phyloP scores from a whole-genome alignment of 2,888 invertebrate species.

The Phaonia tiefii region DNA sequence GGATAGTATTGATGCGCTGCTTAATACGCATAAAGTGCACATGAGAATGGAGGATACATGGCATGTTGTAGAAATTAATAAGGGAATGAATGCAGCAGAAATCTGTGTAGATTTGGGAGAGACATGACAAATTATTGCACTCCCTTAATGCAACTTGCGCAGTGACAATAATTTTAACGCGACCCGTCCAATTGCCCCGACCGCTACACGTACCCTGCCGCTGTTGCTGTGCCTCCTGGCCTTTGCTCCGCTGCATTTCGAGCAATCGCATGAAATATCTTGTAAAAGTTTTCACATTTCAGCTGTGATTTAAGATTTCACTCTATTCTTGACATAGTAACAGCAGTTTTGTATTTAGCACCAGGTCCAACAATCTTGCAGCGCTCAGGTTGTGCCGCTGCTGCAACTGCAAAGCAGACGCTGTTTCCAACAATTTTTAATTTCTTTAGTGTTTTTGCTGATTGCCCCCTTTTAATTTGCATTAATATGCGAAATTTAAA shows the following conservation, averaged over 20 bases:
- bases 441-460: not conserved
- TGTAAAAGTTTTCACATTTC: not conserved
- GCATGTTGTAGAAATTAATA: not conserved
- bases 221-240: too few relatives aligned
- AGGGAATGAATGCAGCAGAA: not conserved
- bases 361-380: not conserved
- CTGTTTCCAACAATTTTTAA: not conserved
- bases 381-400: not conserved
- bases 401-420: not conserved
- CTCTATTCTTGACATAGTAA: slow-evolving; percentile 67
- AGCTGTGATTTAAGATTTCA: slow-evolving; percentile 8
- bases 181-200: not conserved
- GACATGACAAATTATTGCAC: slow-evolving; percentile 37
- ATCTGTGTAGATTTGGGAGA: not conserved
- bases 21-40: too few relatives aligned
- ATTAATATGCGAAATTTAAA: slow-evolving; percentile 49
- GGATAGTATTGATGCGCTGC: not conserved
- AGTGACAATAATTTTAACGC: slow-evolving; percentile 9
- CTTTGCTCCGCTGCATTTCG: too few relatives aligned
- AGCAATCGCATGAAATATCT: not conserved
- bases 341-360: slow-evolving; percentile 31
- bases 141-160: slow-evolving; percentile 63
- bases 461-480: slow-evolving; percentile 38
- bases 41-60: too few relatives aligned
- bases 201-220: too few relatives aligned